phyloP scores from a whole-genome alignment of 2,797 vertebrate species.

The Phataginus tetradactyla region DNA sequence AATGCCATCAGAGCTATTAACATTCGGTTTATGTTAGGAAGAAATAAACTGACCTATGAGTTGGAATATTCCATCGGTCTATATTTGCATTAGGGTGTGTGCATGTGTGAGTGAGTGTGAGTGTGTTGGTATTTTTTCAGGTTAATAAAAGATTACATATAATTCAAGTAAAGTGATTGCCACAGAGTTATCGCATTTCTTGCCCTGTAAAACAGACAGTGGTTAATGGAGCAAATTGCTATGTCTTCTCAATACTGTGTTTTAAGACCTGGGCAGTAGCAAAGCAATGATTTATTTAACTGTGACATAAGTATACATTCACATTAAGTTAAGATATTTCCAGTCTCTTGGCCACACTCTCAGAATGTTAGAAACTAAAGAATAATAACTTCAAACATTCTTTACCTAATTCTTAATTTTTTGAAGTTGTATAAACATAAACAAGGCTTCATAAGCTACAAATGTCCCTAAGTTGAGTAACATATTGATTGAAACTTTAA shows the following conservation, averaged over 20 bases:
- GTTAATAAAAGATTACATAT: conserved; percentile 24
- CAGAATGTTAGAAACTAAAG: background rate
- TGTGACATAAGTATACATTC: background rate
- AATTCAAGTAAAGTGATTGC: conserved; percentile 12
- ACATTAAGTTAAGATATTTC: background rate
- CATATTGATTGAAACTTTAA: conserved; percentile 79
- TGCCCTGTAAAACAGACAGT: conserved; percentile 11
- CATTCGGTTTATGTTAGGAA: conserved; percentile 65
- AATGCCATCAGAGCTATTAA: conserved; percentile 66
- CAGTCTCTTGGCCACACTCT: background rate
- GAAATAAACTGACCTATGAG: conserved; percentile 57
- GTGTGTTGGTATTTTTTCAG: background rate
- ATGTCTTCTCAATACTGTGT: background rate
- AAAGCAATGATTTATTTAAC: conserved; percentile 18
- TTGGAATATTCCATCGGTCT: background rate
- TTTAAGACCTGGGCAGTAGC: background rate
- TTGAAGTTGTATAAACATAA: conserved; percentile 27
- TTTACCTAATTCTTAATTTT: background rate
- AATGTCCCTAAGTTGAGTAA: conserved; percentile 71
- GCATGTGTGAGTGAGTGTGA: background rate
- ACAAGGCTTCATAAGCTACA: conserved; percentile 11
- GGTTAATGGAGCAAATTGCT: conserved; percentile 46
- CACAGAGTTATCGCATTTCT: conserved; percentile 47
- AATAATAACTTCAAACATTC: background rate
- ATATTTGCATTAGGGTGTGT: conserved; percentile 7